Conservation (phyloP, 2,797 vertebrate genomes). For the Nyctibius grandis region DNA sequence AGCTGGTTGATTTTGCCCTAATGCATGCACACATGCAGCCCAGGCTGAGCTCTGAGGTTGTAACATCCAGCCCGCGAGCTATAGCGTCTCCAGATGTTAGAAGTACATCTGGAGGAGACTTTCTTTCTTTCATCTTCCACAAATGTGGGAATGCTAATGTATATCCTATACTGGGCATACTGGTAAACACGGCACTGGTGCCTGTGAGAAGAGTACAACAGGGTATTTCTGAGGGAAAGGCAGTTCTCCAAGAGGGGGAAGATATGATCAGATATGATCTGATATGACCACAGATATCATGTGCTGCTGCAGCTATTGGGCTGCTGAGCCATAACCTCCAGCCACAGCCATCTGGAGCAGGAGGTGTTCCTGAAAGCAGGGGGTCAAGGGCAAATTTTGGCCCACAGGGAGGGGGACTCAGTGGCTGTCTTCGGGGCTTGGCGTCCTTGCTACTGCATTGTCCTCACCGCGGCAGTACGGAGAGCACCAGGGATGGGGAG, state of each 20-base stretch:
- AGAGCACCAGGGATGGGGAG: background rate
- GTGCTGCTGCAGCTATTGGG: background rate
- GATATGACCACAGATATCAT: background rate
- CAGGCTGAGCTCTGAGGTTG: background rate
- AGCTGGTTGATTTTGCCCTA: background rate
- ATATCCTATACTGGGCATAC: background rate
- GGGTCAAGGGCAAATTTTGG: background rate
- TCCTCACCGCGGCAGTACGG: background rate
- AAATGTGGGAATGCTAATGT: background rate
- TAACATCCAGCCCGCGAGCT: background rate
- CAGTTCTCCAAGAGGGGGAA: background rate
- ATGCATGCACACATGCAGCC: background rate
- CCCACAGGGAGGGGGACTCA: background rate
- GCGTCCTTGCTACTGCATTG: fast-evolving
- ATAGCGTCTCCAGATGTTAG: background rate
- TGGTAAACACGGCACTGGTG: background rate
- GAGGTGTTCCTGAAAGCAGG: background rate
- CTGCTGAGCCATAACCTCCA: background rate
- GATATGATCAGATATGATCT: background rate
- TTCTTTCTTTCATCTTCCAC: background rate
- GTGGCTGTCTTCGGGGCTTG: background rate
- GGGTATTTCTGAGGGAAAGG: background rate
- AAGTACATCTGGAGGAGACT: background rate
- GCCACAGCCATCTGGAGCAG: background rate
- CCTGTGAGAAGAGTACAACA: fast-evolving